Percentiles rank a stretch among this genome's conserved stretches.
Conservation (phyloP, 1,140 invertebrate genomes). For the Mactra quadrangularis region DNA sequence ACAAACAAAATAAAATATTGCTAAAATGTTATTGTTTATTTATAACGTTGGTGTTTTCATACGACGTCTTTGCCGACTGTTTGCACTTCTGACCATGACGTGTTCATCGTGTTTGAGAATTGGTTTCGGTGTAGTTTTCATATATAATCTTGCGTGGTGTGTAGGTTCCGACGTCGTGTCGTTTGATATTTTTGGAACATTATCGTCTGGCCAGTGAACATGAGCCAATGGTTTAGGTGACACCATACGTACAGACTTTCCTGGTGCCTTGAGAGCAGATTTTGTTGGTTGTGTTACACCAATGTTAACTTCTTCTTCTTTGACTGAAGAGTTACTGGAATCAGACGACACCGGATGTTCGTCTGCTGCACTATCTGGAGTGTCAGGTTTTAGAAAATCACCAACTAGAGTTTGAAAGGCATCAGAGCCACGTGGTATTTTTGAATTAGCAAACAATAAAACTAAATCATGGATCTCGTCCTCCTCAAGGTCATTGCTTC, state of each 20-base stretch:
- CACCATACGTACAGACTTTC: constrained; percentile 14
- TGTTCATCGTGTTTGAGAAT: constrained; percentile 57
- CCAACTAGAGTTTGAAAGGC: constrained; percentile 45
- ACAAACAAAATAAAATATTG: no score
- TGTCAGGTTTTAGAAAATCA: constrained; percentile 31
- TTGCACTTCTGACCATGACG: neutral
- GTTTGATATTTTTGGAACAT: constrained; percentile 7
- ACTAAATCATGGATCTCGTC: constrained; percentile 52
- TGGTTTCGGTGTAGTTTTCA: constrained; percentile 57
- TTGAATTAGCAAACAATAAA: constrained; percentile 47
- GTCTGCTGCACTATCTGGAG: neutral
- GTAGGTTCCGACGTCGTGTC: neutral
- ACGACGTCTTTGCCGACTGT: neutral
- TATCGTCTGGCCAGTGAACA: constrained; percentile 53
- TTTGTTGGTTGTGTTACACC: neutral
- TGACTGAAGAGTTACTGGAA: constrained; percentile 12
- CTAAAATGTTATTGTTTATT: no score
- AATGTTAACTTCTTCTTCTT: neutral
- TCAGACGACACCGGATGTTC: neutral
- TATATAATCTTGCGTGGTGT: constrained; percentile 38
- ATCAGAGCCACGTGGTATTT: constrained; percentile 50
- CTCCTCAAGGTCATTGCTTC: no score
- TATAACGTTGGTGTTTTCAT: constrained; percentile 1
- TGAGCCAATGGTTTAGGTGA: constrained; percentile 19
- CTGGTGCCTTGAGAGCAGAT: neutral